phyloP scores from a whole-genome alignment of 2,797 vertebrate genomes.

The Sebastolobus alascanus region DNA sequence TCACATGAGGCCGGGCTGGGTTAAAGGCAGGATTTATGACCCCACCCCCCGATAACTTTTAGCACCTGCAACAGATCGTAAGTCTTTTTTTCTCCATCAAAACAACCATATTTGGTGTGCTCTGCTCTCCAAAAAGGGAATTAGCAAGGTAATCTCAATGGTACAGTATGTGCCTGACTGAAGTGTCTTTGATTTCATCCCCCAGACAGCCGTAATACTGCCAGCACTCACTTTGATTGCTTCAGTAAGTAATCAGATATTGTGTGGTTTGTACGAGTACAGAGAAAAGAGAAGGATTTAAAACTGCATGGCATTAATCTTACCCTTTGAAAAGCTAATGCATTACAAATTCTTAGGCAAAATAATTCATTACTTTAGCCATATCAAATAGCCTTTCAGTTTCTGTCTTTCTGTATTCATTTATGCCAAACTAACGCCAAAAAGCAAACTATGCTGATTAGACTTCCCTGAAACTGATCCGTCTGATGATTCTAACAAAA shows the following conservation, averaged over 20 bases:
- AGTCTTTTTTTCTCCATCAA: slow-evolving; percentile 29
- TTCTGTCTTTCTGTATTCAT: neutral
- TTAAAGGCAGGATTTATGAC: slow-evolving; percentile 60
- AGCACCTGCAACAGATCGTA: slow-evolving; percentile 19
- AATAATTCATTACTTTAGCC: slow-evolving; percentile 9
- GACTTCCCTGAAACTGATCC: neutral
- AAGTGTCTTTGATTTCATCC: slow-evolving; percentile 34
- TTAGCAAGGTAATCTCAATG: neutral
- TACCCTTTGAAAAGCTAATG: slow-evolving; percentile 22
- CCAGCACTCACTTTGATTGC: slow-evolving; percentile 48
- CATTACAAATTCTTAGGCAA: slow-evolving; percentile 27
- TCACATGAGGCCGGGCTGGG: slow-evolving; percentile 54
- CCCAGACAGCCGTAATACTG: slow-evolving; percentile 18
- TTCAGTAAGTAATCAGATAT: slow-evolving; percentile 40
- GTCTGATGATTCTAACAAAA: neutral
- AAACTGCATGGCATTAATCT: slow-evolving; percentile 18
- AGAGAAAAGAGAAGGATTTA: slow-evolving; percentile 12
- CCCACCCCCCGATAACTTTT: slow-evolving; percentile 26
- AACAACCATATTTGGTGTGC: slow-evolving; percentile 28
- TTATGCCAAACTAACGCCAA: slow-evolving; percentile 21
- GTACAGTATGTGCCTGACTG: neutral
- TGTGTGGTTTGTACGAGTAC: slow-evolving; percentile 1
- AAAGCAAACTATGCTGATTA: slow-evolving; percentile 27
- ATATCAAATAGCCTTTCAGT: slow-evolving; percentile 13
- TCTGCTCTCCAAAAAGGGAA: neutral